These are phyloP conservation scores for Synanthedon tipuliformis DNA, from an alignment of 2,888 invertebrate genomes.

Conservation along the genomic window DNA sequence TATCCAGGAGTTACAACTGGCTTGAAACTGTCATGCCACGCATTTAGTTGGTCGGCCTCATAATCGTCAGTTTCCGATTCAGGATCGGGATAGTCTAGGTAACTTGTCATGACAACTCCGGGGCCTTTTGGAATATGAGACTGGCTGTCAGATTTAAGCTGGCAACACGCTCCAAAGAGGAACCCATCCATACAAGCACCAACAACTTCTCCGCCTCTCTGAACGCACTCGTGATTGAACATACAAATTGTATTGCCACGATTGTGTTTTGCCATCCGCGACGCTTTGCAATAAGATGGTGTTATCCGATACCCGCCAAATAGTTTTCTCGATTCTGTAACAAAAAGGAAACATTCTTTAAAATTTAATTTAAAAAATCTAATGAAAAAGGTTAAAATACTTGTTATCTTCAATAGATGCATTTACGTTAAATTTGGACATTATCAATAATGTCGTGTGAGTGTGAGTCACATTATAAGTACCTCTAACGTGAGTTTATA, in stretches of 20 bases:
- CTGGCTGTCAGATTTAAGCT: constrained; percentile 68
- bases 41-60: constrained; percentile 46
- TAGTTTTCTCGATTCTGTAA: constrained; percentile 72
- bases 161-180: constrained; percentile 92
- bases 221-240: constrained; percentile 92
- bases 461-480: no score
- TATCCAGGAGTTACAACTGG: constrained; percentile 61
- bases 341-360: constrained; percentile 6
- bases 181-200: constrained; percentile 94
- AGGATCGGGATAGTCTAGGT: constrained; percentile 53
- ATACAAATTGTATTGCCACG: constrained; percentile 86
- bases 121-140: constrained; percentile 63
- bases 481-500: no score
- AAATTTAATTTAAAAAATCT: no score
- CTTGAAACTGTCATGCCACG: constrained; percentile 58
- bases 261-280: constrained; percentile 72
- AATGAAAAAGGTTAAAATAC: no score
- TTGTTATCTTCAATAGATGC: no score
- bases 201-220: constrained; percentile 81
- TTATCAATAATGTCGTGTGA: no score
- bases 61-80: constrained; percentile 46
- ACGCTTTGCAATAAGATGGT: constrained; percentile 82
- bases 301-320: constrained; percentile 90
- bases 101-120: constrained; percentile 60
- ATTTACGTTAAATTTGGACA: no score